Evolutionary conservation across 2,113 vertebrate genomes (phyloP).

Genomic region (Rattus rattus): DNA sequence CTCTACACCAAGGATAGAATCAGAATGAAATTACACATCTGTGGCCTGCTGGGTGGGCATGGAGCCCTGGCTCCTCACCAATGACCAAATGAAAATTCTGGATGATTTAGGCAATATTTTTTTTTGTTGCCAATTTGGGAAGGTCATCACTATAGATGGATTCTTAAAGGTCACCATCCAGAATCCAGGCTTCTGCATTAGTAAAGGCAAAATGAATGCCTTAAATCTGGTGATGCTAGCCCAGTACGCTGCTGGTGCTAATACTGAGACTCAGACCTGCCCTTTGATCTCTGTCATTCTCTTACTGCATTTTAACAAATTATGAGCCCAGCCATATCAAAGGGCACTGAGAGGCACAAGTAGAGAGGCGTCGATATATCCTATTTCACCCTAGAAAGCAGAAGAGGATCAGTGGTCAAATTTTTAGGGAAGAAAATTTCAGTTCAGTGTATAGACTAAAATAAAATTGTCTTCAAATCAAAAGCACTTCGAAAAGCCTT

Average conservation of each 20-base stretch:
- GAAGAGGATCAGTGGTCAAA: neutral
- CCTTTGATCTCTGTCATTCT: slow-evolving; percentile 14
- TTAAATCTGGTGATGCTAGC: neutral
- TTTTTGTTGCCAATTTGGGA: neutral
- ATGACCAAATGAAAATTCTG: neutral
- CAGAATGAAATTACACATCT: too few species aligned
- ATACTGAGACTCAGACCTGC: neutral
- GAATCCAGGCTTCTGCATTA: neutral
- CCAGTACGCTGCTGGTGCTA: neutral
- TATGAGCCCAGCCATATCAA: neutral
- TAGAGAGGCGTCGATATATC: neutral
- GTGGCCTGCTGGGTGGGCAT: neutral
- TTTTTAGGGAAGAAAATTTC: slow-evolving; percentile 22
- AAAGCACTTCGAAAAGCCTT: neutral
- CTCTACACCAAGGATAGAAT: fast-evolving
- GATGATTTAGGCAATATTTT: neutral
- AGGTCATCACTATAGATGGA: fast-evolving
- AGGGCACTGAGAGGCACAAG: neutral
- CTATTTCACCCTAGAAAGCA: neutral
- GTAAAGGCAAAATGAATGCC: neutral
- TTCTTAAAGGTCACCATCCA: neutral
- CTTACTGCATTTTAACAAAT: neutral
- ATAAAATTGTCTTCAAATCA: neutral
- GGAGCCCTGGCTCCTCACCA: neutral
- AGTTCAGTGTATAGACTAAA: neutral